Conservation (phyloP, 1,140 invertebrate genomes). For the Drosophila azteca region DNA sequence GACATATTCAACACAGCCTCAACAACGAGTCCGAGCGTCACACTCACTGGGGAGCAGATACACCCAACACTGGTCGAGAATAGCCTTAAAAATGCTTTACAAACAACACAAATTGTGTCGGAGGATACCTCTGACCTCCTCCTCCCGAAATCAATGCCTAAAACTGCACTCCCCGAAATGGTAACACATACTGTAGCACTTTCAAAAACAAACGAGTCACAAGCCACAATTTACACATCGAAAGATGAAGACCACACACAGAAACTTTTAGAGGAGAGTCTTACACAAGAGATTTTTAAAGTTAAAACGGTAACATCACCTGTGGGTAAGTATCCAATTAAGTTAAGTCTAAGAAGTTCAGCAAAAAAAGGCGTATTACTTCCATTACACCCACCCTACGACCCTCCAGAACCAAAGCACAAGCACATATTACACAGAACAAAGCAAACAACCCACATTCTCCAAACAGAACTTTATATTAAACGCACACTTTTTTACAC, state of each 20-base stretch:
- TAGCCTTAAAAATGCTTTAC: constrained; percentile 32
- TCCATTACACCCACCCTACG: constrained; percentile 31
- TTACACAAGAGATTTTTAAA: constrained; percentile 31
- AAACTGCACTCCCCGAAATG: constrained; percentile 38
- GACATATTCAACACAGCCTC: constrained; percentile 25
- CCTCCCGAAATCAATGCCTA: constrained; percentile 6
- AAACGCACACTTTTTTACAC: constrained; percentile 78
- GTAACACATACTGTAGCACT: constrained; percentile 26
- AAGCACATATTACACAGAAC: constrained; percentile 83
- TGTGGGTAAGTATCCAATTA: constrained; percentile 60
- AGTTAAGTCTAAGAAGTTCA: constrained; percentile 44
- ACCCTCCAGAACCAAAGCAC: constrained; percentile 70
- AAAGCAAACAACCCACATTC: constrained; percentile 43
- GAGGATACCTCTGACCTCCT: constrained; percentile 21
- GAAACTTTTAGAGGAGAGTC: constrained; percentile 15
- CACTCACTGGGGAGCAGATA: constrained; percentile 11
- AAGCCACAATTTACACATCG: constrained; percentile 15
- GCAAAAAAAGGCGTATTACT: constrained; percentile 79
- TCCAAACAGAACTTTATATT: constrained; percentile 53
- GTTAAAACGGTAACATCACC: constrained; percentile 51
- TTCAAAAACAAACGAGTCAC: constrained; percentile 28
- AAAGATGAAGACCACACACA: constrained; percentile 25
- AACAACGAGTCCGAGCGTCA: not conserved
- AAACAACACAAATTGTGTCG: constrained; percentile 26
- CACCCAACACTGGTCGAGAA: constrained; percentile 19